Evolutionary conservation across 2,113 vertebrate species (phyloP).

Genomic region (Connochaetes taurinus): DNA sequence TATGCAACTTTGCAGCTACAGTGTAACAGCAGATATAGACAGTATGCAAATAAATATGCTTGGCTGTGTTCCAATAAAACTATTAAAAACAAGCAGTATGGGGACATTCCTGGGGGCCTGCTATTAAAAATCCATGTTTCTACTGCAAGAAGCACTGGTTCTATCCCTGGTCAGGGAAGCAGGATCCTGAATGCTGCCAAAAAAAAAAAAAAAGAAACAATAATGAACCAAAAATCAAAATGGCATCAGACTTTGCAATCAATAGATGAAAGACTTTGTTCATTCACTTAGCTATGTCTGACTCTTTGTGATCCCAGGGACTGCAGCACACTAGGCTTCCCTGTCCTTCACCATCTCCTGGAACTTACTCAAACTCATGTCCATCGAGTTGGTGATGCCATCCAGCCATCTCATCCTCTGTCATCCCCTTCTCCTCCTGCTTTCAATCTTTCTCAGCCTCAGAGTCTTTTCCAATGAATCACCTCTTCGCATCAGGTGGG

Average conservation of each 20-base stretch:
- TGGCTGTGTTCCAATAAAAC: background rate
- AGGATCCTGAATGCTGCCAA: background rate
- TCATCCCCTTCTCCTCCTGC: background rate
- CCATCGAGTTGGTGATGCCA: background rate
- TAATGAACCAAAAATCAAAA: background rate
- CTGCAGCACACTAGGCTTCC: background rate
- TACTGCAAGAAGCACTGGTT: background rate
- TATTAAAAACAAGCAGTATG: background rate
- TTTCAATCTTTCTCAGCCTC: background rate
- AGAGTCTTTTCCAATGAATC: background rate
- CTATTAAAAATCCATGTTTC: background rate
- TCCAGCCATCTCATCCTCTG: background rate
- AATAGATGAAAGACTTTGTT: background rate
- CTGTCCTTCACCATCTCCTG: background rate
- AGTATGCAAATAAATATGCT: background rate
- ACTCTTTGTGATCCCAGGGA: background rate
- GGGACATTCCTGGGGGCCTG: background rate
- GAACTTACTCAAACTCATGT: background rate
- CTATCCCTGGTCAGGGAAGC: background rate
- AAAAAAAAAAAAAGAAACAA: background rate
- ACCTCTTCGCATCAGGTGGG: background rate
- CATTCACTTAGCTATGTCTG: background rate
- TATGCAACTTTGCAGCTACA: background rate
- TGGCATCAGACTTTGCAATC: background rate
- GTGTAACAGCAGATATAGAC: background rate